Conservation (phyloP, 2,797 vertebrate species). For the Steatocranus sp. region DNA sequence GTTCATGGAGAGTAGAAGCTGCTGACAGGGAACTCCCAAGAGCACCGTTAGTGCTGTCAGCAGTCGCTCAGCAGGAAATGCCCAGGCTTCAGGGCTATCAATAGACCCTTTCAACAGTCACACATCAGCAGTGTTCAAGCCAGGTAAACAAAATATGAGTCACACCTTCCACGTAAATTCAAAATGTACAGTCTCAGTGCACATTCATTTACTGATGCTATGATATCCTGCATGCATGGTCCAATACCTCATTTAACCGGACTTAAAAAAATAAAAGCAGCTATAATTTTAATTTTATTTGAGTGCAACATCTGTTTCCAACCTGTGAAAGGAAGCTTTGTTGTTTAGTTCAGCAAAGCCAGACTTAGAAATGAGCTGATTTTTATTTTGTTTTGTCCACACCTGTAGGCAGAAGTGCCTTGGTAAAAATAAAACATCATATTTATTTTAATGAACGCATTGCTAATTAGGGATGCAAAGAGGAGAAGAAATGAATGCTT, state of each 20-base stretch:
- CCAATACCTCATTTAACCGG: background rate
- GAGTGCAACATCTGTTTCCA: background rate
- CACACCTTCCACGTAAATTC: slow-evolving; percentile 6
- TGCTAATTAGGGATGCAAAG: background rate
- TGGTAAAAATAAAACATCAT: background rate
- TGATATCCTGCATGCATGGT: background rate
- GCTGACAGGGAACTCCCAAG: slow-evolving; percentile 64
- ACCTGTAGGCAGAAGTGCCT: slow-evolving; percentile 2
- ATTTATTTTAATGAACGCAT: slow-evolving; percentile 17
- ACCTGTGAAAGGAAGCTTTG: background rate
- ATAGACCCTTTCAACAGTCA: slow-evolving; percentile 61
- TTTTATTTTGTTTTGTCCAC: background rate
- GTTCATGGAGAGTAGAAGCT: slow-evolving; percentile 50
- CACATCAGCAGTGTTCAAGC: slow-evolving; percentile 44
- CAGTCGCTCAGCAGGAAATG: slow-evolving; percentile 66
- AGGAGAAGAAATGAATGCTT: background rate
- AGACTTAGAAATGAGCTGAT: background rate
- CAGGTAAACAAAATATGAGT: slow-evolving; percentile 49
- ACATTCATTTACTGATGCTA: background rate
- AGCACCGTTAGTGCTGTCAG: slow-evolving; percentile 63
- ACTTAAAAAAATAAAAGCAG: background rate
- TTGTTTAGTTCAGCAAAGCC: background rate
- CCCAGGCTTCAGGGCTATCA: slow-evolving; percentile 70
- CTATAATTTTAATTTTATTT: background rate
- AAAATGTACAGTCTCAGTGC: background rate